A percentile compares a stretch with the other conserved stretches of the same genome.
Evolutionary conservation across 2,888 invertebrate species (phyloP).

Genomic region (Gibbula magus): DNA sequence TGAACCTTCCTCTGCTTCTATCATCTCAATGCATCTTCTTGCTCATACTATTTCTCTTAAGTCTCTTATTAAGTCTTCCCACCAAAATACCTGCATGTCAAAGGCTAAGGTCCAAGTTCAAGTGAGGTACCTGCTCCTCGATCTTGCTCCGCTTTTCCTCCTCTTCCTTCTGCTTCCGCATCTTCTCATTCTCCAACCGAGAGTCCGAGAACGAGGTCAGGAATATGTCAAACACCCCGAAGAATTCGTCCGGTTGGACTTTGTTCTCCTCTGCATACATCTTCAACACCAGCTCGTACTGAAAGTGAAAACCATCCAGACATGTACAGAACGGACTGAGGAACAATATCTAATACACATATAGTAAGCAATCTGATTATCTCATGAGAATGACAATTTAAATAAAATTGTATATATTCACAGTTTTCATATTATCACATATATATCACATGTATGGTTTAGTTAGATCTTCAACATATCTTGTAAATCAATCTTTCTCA

Average conservation of each 20-base stretch:
- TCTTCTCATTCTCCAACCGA: slow-evolving; percentile 90
- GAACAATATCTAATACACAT: not conserved
- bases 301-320: slow-evolving; percentile 43
- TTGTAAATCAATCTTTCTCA: too few species aligned
- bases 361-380: not conserved
- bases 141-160: slow-evolving; percentile 91
- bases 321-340: not conserved
- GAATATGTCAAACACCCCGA: slow-evolving; percentile 93
- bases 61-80: too few species aligned
- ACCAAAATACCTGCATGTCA: too few species aligned
- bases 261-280: slow-evolving; percentile 91
- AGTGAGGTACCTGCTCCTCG: slow-evolving; percentile 84
- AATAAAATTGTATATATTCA: not conserved
- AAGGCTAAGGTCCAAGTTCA: too few species aligned
- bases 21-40: too few species aligned
- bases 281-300: slow-evolving; percentile 90
- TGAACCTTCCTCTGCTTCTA: too few species aligned
- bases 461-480: too few species aligned
- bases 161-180: slow-evolving; percentile 88
- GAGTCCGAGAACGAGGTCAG: slow-evolving; percentile 89
- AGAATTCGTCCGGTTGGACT: slow-evolving; percentile 91
- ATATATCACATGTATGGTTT: not conserved
- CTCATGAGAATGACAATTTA: not conserved
- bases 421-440: not conserved
- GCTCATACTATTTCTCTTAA: too few species aligned